Conservation (phyloP, 1,140 invertebrate genomes). For the Halyomorpha halys region DNA sequence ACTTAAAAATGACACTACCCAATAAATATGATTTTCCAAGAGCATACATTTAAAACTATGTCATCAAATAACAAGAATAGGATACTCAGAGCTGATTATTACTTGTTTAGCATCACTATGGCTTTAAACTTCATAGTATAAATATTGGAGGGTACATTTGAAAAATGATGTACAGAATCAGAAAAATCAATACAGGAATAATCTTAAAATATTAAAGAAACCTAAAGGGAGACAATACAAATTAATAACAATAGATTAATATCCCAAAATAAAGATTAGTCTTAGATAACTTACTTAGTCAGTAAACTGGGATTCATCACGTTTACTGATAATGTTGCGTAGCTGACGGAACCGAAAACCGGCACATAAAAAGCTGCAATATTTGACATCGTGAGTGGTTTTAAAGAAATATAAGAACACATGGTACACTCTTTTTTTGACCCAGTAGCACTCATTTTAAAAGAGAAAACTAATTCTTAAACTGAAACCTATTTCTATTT, state of each 20-base stretch:
- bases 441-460: constrained; percentile 1
- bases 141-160: too few species aligned
- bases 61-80: too few species aligned
- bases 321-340: constrained; percentile 49
- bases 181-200: too few species aligned
- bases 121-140: too few species aligned
- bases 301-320: constrained; percentile 54
- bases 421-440: constrained; percentile 3
- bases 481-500: too few species aligned
- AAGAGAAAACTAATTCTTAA: background rate
- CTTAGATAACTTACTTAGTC: constrained; percentile 38
- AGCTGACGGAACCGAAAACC: constrained; percentile 46
- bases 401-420: background rate
- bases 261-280: constrained; percentile 16
- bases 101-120: too few species aligned
- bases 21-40: too few species aligned
- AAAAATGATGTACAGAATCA: too few species aligned
- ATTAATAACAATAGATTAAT: background rate
- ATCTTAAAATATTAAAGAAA: too few species aligned
- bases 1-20: too few species aligned
- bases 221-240: background rate
- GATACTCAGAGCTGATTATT: too few species aligned
- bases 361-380: constrained; percentile 51
- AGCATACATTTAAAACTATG: too few species aligned
- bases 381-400: constrained; percentile 33